Evolutionary conservation across 2,888 invertebrate genomes (phyloP), one percentile per base, ranked within the genome.

Genomic region (Lapara coniferarum): DNA sequence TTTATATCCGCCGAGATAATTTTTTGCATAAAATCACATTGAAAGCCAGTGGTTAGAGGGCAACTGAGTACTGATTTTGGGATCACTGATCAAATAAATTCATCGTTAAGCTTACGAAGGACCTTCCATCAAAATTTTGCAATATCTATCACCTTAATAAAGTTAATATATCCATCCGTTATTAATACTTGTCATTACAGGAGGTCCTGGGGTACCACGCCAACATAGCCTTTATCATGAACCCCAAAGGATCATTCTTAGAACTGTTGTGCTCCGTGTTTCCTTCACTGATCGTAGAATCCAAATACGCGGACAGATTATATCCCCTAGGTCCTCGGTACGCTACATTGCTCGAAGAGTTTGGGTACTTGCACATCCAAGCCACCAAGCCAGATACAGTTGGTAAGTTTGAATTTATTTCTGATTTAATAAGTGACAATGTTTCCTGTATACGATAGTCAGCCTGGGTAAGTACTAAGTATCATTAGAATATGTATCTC

Each of bases 301-400:
- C 81, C 0, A 71, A 83, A 0, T 71, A 85, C 0, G 85, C 78
- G 5, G 83, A 87, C 53, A 79, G 89, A 55, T 75, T 89, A 75
- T 91, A 90, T 46, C 91, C 91, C 0, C 68, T 89, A 1, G 71
- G 71, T 1, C 71, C 77, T 10, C 71, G 70, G 7, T 85, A 77
- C 51, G 71, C 74, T 0, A 68, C 14, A 14, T 5, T 89, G 0
- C 0, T 90, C 0, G 82, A 88, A 25, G 89, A 89, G 58, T 67
- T 72, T 0, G 89, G 89, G 0, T 95, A 84, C 72, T 77, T 97
- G 77, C 97, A 98, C 82, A 78, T 98, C 10, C 98, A 98, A 84
- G 95, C 97, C 0, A 97, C 97, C 0, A 98, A 98, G 83, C 98
- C 98, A 14, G 98, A 98, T 81, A 98, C 98, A 0, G 66, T 87